Evolutionary conservation across 2,113 vertebrate genomes (phyloP), one percentile per base, ranked within the genome.

Genomic region (Chaetops frenatus): DNA sequence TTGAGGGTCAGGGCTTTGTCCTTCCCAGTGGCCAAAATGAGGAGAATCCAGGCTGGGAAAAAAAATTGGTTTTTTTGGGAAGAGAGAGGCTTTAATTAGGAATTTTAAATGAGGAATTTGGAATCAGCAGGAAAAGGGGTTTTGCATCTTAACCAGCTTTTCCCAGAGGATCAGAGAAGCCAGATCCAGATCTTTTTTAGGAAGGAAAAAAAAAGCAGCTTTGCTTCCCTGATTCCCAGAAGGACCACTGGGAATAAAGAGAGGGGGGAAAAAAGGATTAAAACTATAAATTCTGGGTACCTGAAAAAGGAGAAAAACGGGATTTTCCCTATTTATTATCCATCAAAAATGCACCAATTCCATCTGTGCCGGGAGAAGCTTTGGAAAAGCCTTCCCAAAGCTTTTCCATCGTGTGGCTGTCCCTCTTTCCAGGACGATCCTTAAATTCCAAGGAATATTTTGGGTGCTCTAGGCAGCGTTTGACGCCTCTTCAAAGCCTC

Each of bases 281-380:
- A 36, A 28, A 60, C 6, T 19, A 9, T 2, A 7, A 25, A 33
- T 9, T 12, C 6, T 47, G n/a, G 11, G 12, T 24, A 33, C 9
- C 16, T 17, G 57, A 33, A 81, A 84, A 61, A 17, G 15, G 9
- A 4, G 7, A 3, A 10, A 67, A 44, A 3, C 0, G 2, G 2
- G 4, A 1, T 4, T 12, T n/a, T 78, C 33, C 31, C 16, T 22
- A 1, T 29, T 76, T 65, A 3, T 21, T 36, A 57, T 28, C 50
- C 8, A 3, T 54, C 14, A 47, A n/a, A 81, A 85, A 74, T 12
- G 33, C 15, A 1, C 5, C 2, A 0, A 1, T 31, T 31, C 0
- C 0, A 2, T 54, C 44, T 19, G 33, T 14, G 44, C 44, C 36
- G 65, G 25, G 64, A 61, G 19, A 20, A 72, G 23, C 7, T 10